Percentiles rank a stretch among this genome's conserved stretches.
Conservation (phyloP, 2,113 vertebrate species). For the Pygathrix nemaeus region DNA sequence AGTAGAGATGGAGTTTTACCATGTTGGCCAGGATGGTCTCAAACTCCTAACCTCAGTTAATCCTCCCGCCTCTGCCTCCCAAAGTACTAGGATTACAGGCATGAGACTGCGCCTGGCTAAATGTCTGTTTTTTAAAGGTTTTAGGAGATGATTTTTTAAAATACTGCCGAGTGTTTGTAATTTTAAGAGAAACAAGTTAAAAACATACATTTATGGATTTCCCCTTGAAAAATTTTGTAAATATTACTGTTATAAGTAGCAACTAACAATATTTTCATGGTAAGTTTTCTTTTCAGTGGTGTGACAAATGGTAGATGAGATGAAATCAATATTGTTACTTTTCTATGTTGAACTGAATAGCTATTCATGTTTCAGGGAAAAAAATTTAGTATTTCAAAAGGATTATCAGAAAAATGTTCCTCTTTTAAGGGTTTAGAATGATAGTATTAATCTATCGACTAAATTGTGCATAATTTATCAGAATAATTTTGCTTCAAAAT, state of each 20-base stretch:
- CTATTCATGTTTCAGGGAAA: neutral
- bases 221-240: neutral
- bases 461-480: neutral
- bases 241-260: neutral
- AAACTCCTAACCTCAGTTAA: too few species aligned
- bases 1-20: too few species aligned
- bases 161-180: neutral
- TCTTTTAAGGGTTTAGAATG: slow-evolving; percentile 4
- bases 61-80: too few species aligned
- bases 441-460: neutral
- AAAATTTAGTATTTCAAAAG: neutral
- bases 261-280: neutral
- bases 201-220: neutral
- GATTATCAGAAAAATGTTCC: neutral
- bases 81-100: too few species aligned
- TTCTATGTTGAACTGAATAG: slow-evolving; percentile 30
- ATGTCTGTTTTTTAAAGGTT: neutral
- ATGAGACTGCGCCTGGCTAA: too few species aligned
- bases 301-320: neutral
- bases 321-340: neutral
- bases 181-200: neutral
- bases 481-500: neutral
- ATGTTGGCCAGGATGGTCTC: too few species aligned
- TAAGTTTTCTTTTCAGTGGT: neutral
- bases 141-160: neutral